Percentiles rank a stretch among this genome's conserved stretches.
These are phyloP conservation scores for Gonioctena quinquepunctata DNA, from an alignment of 1,140 invertebrate species.

Conservation along the genomic window DNA sequence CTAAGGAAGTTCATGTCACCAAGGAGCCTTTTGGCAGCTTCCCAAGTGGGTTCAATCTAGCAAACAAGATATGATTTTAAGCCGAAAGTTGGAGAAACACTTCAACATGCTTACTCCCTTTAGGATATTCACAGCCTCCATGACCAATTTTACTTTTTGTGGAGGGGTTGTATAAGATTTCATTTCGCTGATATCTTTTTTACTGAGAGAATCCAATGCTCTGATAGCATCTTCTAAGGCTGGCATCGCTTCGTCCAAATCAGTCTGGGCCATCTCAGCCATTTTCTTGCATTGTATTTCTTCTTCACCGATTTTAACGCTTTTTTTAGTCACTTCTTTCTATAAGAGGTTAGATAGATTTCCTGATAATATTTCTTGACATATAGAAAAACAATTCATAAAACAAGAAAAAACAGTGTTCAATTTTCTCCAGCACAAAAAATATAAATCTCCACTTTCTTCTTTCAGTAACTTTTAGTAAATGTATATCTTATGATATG, in stretches of 20 bases:
- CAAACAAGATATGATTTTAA: neutral
- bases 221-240: conserved; percentile 80
- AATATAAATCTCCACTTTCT: too few species aligned
- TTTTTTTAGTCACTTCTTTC: conserved; percentile 67
- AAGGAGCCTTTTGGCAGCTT: conserved; percentile 81
- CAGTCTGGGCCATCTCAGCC: conserved; percentile 76
- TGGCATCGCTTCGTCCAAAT: conserved; percentile 82
- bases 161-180: conserved; percentile 85
- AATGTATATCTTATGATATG: too few species aligned
- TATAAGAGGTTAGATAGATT: conserved; percentile 41
- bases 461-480: too few species aligned
- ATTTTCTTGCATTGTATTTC: conserved; percentile 78
- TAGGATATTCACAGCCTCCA: conserved; percentile 88
- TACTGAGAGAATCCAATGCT: conserved; percentile 75
- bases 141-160: conserved; percentile 82
- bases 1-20: conserved; percentile 77
- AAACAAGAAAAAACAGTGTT: too few species aligned
- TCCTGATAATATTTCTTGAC: too few species aligned
- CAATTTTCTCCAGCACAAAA: too few species aligned
- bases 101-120: conserved; percentile 58
- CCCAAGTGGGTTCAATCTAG: conserved; percentile 78
- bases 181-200: conserved; percentile 86
- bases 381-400: too few species aligned
- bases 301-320: conserved; percentile 75
- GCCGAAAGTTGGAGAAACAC: neutral